phyloP scores from a whole-genome alignment of 1,140 invertebrate species.

The Lasaia peninsularis region DNA sequence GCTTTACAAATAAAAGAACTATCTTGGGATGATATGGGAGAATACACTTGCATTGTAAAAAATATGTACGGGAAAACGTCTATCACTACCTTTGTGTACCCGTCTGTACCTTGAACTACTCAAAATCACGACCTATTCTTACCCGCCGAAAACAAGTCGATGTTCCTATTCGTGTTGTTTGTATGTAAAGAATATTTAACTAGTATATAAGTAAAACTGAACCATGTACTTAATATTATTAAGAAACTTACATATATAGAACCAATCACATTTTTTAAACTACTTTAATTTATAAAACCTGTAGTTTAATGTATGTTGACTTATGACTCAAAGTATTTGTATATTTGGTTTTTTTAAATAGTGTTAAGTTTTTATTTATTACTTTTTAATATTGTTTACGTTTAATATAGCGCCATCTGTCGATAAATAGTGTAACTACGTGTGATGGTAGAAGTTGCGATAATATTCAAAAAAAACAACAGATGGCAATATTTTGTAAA shows the following conservation, averaged over 20 bases:
- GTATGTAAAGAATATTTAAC: background rate
- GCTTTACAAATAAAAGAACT: slow-evolving; percentile 84
- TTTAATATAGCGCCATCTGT: too few relatives aligned
- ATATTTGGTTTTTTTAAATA: background rate
- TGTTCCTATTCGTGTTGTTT: slow-evolving; percentile 4
- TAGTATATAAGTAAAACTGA: background rate
- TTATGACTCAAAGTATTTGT: background rate
- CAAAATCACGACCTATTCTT: background rate
- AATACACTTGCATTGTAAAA: slow-evolving; percentile 84
- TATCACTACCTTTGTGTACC: slow-evolving; percentile 87
- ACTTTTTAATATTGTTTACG: too few relatives aligned
- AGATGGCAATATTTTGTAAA: too few relatives aligned
- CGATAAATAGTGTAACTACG: too few relatives aligned
- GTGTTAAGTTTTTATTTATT: too few relatives aligned
- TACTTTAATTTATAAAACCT: background rate
- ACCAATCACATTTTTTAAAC: background rate
- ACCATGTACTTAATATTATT: slow-evolving; percentile 1
- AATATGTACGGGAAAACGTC: slow-evolving; percentile 82
- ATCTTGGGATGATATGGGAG: slow-evolving; percentile 89
- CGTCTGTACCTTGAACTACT: slow-evolving; percentile 59
- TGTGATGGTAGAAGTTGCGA: too few relatives aligned
- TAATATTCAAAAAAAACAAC: too few relatives aligned
- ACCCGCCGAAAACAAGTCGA: slow-evolving; percentile 4
- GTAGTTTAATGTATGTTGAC: background rate
- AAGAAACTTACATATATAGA: background rate